Base-by-base conservation (phyloP, 2,797 vertebrate genomes). In the Discoglossus pictus region DNA sequence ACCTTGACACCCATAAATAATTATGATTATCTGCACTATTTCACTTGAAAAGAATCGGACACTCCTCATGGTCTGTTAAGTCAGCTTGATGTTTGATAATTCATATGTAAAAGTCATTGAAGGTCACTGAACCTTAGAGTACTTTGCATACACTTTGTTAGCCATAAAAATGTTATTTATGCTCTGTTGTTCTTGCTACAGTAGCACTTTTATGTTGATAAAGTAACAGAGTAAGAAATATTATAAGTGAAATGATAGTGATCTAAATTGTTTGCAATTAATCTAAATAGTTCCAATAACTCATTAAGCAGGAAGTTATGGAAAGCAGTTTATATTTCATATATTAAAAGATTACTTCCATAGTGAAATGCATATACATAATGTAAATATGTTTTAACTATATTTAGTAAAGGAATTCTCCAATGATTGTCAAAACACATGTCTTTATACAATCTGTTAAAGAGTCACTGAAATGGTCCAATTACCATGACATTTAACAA, bases 1-100 rank as follows among this genome's bases (percentile, higher is more conserved):
- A 86, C 84, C 83, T 79, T 77, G 50, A 50, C 35, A 72, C 59
- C 53, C 73, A 75, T 73, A 82, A 74, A 84, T 83, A 86, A 84
- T 88, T 81, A 83, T 80, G 75, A 85, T 87, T 87, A 87, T 82
- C 78, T 82, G 75, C 74, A 79, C 83, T 87, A 80, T 82, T 84
- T 86, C 85, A 66, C 75, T 78, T 79, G 73, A 83, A 87, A 87
- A 75, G 74, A 84, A 76, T 83, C 2, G 43, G 74, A 73, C 69
- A 73, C 44, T 59, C 23, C 77, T 88, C 81, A 80, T 56, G 78
- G 75, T 84, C 79, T 83, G 78, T 82, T 88, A 81, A 73, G 64
- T 84, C 73, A 79, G 70, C 67, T 75, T 80, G 79, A 78, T 84
- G 78, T 83, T 83, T 82, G 80, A 83, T 88, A 77, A 85, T 83